Evolutionary conservation across 2,113 vertebrate species (phyloP).

Genomic region (Monopterus albus): DNA sequence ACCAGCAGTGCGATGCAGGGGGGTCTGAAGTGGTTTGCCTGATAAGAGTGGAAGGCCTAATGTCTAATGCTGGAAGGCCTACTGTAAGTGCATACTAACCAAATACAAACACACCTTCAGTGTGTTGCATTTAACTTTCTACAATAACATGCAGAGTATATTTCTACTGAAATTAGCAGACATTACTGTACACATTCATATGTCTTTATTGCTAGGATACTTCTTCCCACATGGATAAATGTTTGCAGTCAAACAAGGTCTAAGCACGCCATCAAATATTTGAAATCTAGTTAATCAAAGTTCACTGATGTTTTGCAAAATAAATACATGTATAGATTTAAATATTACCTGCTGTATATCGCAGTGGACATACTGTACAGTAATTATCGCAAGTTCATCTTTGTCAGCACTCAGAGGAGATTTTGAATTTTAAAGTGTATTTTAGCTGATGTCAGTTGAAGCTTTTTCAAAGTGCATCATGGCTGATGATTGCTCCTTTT

Average conservation of each 20-base stretch:
- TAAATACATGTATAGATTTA: no score
- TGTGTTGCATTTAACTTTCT: background rate
- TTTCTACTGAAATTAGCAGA: background rate
- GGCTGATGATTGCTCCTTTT: slow-evolving; percentile 21
- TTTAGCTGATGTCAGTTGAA: slow-evolving; percentile 11
- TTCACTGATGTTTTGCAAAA: no score
- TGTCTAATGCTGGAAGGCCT: no score
- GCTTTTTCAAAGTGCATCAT: slow-evolving; percentile 34
- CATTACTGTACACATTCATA: background rate
- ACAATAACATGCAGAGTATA: background rate
- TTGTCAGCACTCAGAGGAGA: background rate
- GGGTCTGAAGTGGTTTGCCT: slow-evolving; percentile 34
- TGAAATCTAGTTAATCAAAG: background rate
- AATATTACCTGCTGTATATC: no score
- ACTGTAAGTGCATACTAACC: no score
- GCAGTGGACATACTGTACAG: background rate
- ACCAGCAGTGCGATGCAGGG: slow-evolving; percentile 34
- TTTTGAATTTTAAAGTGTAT: background rate
- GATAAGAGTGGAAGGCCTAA: slow-evolving; percentile 10
- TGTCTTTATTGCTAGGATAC: no score
- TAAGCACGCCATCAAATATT: background rate
- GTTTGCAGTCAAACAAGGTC: background rate
- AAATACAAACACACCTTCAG: background rate
- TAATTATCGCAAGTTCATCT: background rate
- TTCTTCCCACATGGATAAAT: background rate